These are phyloP conservation scores for Zoanthus solanderi DNA, from an alignment of 92 coral and sea anemone species.

Conservation along the genomic window DNA sequence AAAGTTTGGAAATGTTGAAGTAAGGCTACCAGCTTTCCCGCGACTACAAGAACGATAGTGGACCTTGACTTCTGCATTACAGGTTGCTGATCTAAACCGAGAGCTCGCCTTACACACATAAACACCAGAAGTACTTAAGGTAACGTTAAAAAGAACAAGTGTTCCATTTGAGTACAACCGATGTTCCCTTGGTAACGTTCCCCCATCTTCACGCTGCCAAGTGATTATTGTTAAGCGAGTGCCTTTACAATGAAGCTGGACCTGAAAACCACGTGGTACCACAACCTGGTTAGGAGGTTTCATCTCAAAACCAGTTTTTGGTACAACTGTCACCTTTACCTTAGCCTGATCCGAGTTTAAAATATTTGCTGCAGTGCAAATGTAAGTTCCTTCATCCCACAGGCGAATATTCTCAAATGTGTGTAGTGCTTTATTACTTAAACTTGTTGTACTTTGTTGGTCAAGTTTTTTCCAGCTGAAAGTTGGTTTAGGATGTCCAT, in stretches of 20 bases:
- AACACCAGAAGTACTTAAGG: neutral
- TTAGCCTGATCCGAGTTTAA: neutral
- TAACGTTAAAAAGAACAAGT: too few relatives aligned
- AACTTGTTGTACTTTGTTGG: neutral
- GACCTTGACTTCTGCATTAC: neutral
- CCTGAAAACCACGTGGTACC: neutral
- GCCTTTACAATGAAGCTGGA: slow-evolving; percentile 2
- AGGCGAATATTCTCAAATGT: neutral
- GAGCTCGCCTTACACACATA: neutral
- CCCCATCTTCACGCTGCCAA: too few relatives aligned
- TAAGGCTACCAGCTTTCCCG: neutral
- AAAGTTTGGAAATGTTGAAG: neutral
- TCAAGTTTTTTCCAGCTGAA: neutral
- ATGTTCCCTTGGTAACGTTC: neutral
- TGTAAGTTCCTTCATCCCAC: neutral
- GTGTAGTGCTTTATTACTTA: neutral
- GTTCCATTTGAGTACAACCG: neutral
- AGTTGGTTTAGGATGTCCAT: neutral
- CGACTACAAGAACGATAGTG: neutral
- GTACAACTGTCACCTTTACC: slow-evolving; percentile 1
- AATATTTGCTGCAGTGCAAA: neutral
- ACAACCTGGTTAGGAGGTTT: neutral
- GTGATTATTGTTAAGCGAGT: neutral
- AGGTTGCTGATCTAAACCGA: neutral
- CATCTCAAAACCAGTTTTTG: neutral